Conservation (phyloP, 2,888 invertebrate species). For the Lutraria lutraria region DNA sequence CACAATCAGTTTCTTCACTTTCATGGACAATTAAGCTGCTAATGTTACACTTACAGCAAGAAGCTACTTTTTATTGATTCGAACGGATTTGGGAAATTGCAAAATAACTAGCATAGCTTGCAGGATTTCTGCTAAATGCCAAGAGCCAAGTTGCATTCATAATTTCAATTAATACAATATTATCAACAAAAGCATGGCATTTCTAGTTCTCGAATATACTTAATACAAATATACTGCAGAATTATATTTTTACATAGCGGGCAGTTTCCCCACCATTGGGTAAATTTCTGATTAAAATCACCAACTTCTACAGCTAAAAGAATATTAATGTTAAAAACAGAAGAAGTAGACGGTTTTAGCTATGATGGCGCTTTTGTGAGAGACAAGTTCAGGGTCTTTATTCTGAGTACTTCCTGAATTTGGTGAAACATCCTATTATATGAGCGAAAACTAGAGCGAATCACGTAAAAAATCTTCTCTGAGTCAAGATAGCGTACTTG, state of each 20-base stretch:
- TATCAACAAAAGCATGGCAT: not conserved
- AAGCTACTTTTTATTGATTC: not conserved
- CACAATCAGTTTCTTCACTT: not conserved
- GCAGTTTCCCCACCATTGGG: not conserved
- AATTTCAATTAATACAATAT: not conserved
- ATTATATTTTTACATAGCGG: not conserved
- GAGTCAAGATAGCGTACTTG: slow-evolving; percentile 10
- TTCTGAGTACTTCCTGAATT: not conserved
- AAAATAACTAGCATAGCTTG: not conserved
- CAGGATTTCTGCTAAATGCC: not conserved
- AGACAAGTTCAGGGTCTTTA: not conserved
- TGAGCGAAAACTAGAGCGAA: not conserved
- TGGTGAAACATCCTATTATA: not conserved
- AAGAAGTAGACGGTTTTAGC: not conserved
- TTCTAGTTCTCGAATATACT: not conserved
- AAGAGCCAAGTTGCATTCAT: not conserved
- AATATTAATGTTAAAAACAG: not conserved
- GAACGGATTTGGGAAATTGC: slow-evolving; percentile 15
- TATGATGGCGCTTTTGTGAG: not conserved
- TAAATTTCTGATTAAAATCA: not conserved
- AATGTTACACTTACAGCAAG: not conserved
- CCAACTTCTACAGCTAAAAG: not conserved
- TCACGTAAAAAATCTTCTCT: not conserved
- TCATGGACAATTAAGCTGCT: not conserved
- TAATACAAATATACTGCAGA: not conserved